Conservation (phyloP, 2,888 invertebrate genomes). For the Ormyrus labotus region DNA sequence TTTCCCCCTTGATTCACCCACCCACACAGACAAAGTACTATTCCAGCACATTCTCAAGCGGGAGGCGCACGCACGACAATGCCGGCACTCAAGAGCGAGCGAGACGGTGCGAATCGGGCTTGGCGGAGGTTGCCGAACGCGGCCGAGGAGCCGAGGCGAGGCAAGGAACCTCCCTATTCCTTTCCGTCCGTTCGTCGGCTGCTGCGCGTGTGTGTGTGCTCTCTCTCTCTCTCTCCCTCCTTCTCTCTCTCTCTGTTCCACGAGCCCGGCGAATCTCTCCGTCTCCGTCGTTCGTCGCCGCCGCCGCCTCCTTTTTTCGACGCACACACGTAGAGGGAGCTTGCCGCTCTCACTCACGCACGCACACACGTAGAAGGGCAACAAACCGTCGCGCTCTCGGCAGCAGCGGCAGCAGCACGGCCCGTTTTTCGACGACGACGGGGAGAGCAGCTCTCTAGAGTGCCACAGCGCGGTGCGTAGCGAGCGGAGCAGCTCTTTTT, state of each 20-base stretch:
- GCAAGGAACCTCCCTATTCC: slow-evolving; percentile 71
- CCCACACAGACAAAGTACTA: too few species aligned
- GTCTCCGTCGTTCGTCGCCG: slow-evolving; percentile 1
- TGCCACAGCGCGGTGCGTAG: slow-evolving; percentile 20
- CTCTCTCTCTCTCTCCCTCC: too few species aligned
- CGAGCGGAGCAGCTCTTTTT: slow-evolving; percentile 14
- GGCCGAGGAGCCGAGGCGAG: slow-evolving; percentile 50
- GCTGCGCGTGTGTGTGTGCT: slow-evolving; percentile 58
- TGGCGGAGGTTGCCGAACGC: slow-evolving; percentile 52
- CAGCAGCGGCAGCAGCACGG: slow-evolving; percentile 30
- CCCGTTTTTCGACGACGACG: slow-evolving; percentile 41
- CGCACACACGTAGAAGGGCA: neutral
- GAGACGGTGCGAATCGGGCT: neutral
- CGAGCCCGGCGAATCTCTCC: too few species aligned
- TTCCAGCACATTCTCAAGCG: too few species aligned
- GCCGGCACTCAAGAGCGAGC: neutral
- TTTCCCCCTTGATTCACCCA: too few species aligned
- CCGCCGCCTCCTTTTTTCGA: slow-evolving; percentile 39
- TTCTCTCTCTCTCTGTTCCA: too few species aligned
- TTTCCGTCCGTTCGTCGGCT: slow-evolving; percentile 70
- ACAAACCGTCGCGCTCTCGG: neutral
- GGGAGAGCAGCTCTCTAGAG: slow-evolving; percentile 18
- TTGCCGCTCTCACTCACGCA: neutral
- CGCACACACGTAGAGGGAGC: neutral
- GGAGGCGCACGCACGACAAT: too few species aligned